phyloP scores from a whole-genome alignment of 2,888 invertebrate genomes.

The Pristionchus maxplancki region DNA sequence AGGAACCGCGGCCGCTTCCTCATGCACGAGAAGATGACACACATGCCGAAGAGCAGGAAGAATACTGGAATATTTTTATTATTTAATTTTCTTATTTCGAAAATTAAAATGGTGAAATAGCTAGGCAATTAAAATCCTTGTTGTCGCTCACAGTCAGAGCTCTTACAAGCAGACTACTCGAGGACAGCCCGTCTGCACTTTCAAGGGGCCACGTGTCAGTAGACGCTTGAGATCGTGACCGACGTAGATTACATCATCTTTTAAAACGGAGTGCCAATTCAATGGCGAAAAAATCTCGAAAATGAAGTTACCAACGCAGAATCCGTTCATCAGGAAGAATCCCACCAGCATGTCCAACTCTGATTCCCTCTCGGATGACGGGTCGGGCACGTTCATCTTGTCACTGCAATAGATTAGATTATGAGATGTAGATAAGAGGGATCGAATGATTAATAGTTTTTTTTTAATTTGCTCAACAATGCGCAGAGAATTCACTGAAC shows the following conservation, averaged over 20 bases:
- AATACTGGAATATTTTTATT: constrained; percentile 61
- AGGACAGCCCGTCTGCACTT: too few relatives aligned
- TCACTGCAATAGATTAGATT: neutral
- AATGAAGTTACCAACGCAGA: constrained; percentile 69
- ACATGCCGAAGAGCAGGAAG: constrained; percentile 72
- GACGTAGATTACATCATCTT: too few relatives aligned
- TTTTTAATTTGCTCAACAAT: too few relatives aligned
- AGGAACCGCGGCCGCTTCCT: constrained; percentile 67
- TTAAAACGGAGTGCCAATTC: too few relatives aligned
- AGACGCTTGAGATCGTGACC: too few relatives aligned
- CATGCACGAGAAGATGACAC: constrained; percentile 73
- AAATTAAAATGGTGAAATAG: neutral
- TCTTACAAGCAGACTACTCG: too few relatives aligned
- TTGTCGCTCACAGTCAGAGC: too few relatives aligned
- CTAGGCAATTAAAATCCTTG: neutral
- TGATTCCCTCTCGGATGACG: neutral
- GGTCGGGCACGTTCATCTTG: constrained; percentile 25
- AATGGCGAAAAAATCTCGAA: neutral
- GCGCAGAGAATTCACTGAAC: neutral
- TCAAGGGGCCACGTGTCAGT: too few relatives aligned
- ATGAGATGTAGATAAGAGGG: too few relatives aligned
- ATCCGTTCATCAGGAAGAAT: constrained; percentile 76
- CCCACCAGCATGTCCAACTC: constrained; percentile 76
- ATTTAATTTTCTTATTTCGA: neutral
- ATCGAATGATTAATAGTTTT: too few relatives aligned